Evolutionary conservation across 2,888 invertebrate species (phyloP).

Genomic region (Atrina japonica): DNA sequence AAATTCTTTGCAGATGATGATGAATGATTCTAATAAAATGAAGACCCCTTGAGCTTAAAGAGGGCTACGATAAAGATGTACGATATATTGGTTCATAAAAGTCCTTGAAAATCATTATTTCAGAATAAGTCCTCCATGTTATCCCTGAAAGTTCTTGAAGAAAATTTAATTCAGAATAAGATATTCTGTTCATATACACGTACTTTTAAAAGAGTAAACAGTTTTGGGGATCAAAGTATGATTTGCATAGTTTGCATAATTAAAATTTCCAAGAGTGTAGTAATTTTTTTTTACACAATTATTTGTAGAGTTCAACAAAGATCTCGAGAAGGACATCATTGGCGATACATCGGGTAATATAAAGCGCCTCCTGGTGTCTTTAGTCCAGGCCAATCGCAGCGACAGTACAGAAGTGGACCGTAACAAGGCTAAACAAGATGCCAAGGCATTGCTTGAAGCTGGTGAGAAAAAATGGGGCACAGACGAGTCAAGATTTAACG

Average conservation of each 20-base stretch:
- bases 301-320: conserved; percentile 77
- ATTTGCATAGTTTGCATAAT: background rate
- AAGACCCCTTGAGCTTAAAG: no score
- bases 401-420: conserved; percentile 82
- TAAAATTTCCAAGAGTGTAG: no score
- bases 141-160: no score
- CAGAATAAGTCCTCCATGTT: no score
- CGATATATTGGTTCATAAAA: no score
- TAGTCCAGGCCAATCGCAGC: conserved; percentile 81
- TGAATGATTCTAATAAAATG: no score
- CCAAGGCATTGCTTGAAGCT: conserved; percentile 73
- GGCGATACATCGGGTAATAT: conserved; percentile 80
- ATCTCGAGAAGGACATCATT: conserved; percentile 79
- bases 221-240: background rate
- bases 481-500: conserved; percentile 80
- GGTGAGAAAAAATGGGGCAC: conserved; percentile 80
- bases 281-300: no score
- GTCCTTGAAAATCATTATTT: no score
- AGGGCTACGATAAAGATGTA: no score
- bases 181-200: no score
- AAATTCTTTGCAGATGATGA: no score
- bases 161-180: no score
- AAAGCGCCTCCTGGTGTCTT: conserved; percentile 77
- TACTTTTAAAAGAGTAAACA: background rate
- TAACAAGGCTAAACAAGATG: conserved; percentile 79